These are phyloP conservation scores for Cyanoderma ruficeps DNA, from an alignment of 2,113 vertebrate genomes.

Conservation along the genomic window DNA sequence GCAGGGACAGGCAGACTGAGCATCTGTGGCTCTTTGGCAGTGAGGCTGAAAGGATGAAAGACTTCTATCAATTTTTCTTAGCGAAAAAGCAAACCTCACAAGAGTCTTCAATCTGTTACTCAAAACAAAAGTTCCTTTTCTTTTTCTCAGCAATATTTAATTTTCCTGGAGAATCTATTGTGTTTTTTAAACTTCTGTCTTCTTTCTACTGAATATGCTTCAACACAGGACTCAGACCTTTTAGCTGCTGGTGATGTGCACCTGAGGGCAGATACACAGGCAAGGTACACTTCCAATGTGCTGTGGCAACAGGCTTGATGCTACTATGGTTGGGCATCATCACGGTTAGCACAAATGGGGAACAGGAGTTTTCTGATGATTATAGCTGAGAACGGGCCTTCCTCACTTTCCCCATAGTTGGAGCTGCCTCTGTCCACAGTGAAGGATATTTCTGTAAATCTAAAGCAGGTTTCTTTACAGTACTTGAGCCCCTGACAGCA, in stretches of 20 bases:
- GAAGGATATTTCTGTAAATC: neutral
- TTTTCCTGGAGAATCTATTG: neutral
- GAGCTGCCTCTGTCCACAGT: neutral
- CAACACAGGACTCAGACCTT: neutral
- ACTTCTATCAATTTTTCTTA: neutral
- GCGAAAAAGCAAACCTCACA: neutral
- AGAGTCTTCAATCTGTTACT: neutral
- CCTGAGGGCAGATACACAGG: neutral
- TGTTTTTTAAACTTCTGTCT: neutral
- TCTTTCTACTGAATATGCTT: neutral
- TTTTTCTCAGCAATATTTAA: neutral
- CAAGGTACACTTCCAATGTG: rapidly evolving
- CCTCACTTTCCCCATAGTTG: neutral
- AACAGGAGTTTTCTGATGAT: neutral
- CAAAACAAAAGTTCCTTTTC: neutral
- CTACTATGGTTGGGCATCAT: neutral
- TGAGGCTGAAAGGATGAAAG: constrained; percentile 17
- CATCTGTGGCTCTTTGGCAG: neutral
- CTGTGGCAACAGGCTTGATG: neutral
- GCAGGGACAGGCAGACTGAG: constrained; percentile 20
- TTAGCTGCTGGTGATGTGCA: neutral
- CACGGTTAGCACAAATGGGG: rapidly evolving
- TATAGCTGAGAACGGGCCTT: neutral
- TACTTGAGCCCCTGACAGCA: neutral
- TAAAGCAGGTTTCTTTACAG: neutral